These are phyloP conservation scores for Epinephelus malabaricus DNA, from an alignment of 2,797 vertebrate genomes.

Conservation along the genomic window DNA sequence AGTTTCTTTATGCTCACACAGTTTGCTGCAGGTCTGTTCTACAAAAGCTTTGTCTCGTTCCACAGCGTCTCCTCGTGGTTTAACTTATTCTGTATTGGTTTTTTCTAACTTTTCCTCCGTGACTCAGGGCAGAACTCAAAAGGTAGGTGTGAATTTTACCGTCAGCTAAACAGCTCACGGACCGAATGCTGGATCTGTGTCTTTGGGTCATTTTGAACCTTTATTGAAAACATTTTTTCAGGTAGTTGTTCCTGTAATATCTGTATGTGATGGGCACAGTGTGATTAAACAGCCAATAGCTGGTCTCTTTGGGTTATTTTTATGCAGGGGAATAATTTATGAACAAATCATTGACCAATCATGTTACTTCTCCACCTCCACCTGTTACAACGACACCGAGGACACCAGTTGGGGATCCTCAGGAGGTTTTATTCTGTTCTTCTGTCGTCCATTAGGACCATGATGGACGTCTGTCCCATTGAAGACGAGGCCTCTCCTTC, in stretches of 20 bases:
- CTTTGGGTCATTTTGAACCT: not conserved
- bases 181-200: not conserved
- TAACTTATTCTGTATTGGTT: slow-evolving; percentile 18
- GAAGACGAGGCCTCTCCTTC: slow-evolving; percentile 17
- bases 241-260: no score
- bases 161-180: not conserved
- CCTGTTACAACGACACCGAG: no score
- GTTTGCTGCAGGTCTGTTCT: not conserved
- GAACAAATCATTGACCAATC: no score
- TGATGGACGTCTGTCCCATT: slow-evolving; percentile 65
- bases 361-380: no score
- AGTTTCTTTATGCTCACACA: no score
- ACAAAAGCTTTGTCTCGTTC: not conserved
- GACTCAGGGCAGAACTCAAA: slow-evolving; percentile 62
- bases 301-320: no score
- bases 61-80: not conserved
- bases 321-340: no score
- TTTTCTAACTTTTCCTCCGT: slow-evolving; percentile 30
- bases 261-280: no score
- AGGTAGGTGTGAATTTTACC: slow-evolving; percentile 60
- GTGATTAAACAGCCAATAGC: no score
- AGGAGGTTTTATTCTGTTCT: not conserved
- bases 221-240: not conserved
- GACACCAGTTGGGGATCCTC: not conserved
- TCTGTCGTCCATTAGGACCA: slow-evolving; percentile 62